Conservation (phyloP, 2,797 vertebrate genomes). For the Channallabes apus region DNA sequence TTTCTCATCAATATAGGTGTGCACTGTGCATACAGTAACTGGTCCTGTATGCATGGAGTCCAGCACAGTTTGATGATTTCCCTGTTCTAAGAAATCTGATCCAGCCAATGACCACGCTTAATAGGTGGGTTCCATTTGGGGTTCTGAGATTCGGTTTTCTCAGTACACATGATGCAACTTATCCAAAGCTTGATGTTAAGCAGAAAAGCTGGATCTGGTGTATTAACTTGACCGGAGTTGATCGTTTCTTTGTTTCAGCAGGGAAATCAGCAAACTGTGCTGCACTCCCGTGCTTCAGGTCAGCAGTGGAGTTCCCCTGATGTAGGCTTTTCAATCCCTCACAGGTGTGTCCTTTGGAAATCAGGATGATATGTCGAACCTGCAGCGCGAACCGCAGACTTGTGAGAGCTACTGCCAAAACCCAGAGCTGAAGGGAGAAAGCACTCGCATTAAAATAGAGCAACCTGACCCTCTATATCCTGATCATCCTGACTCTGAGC, state of each 20-base stretch:
- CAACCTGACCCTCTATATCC: constrained; percentile 1
- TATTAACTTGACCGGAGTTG: not conserved
- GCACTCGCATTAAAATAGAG: constrained; percentile 28
- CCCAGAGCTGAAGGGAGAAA: constrained; percentile 16
- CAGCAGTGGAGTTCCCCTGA: not conserved
- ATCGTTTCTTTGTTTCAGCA: not conserved
- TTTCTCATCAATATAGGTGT: constrained; percentile 3
- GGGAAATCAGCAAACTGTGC: constrained; percentile 15
- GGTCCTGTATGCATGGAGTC: not conserved
- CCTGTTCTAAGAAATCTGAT: constrained; percentile 7
- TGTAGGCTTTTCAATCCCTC: constrained; percentile 16
- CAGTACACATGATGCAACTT: not conserved
- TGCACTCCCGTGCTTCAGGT: not conserved
- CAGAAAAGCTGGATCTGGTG: not conserved
- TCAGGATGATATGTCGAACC: not conserved
- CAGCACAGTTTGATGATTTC: constrained; percentile 17
- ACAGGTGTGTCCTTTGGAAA: constrained; percentile 12
- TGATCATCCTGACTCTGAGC: not conserved
- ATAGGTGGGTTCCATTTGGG: not conserved
- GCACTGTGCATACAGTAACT: not conserved
- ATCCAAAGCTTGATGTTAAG: not conserved
- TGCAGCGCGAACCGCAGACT: not conserved
- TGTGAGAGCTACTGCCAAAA: constrained; percentile 1
- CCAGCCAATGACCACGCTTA: not conserved
- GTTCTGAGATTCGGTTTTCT: not conserved